Evolutionary conservation across 2,797 vertebrate species (phyloP).

Genomic region (Scolopax rusticola): DNA sequence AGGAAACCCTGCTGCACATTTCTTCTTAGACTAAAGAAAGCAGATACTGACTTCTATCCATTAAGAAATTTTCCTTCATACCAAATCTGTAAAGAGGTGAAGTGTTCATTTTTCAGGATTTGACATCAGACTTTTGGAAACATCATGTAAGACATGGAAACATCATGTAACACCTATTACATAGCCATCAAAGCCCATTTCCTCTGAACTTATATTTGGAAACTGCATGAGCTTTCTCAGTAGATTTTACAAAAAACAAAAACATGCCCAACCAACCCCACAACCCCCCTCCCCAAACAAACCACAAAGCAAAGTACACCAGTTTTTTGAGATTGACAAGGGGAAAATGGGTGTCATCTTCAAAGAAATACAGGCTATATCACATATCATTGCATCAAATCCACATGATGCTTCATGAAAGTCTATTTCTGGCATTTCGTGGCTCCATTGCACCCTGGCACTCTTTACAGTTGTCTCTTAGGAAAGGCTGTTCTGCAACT

Average conservation of each 20-base stretch:
- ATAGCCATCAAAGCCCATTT: no score
- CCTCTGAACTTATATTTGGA: no score
- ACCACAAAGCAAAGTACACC: not conserved
- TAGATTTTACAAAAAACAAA: not conserved
- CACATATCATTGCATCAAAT: not conserved
- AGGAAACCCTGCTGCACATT: not conserved
- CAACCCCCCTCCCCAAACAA: not conserved
- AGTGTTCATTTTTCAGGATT: accelerated
- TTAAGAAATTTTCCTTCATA: not conserved
- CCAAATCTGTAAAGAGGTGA: not conserved
- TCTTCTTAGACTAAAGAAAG: not conserved
- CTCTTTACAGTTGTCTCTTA: not conserved
- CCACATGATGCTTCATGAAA: not conserved
- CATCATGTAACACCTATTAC: accelerated
- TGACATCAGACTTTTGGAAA: not conserved
- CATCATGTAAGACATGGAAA: not conserved
- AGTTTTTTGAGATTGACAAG: not conserved
- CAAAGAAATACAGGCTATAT: not conserved
- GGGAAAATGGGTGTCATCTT: not conserved
- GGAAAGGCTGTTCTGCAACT: not conserved
- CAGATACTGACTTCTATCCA: not conserved
- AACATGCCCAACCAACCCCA: no score
- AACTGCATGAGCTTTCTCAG: not conserved
- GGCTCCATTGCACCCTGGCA: not conserved
- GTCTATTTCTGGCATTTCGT: not conserved